Percentiles rank a stretch among this genome's conserved stretches.
Evolutionary conservation across 2,797 vertebrate genomes (phyloP).

Genomic region (Podarcis lilfordi): DNA sequence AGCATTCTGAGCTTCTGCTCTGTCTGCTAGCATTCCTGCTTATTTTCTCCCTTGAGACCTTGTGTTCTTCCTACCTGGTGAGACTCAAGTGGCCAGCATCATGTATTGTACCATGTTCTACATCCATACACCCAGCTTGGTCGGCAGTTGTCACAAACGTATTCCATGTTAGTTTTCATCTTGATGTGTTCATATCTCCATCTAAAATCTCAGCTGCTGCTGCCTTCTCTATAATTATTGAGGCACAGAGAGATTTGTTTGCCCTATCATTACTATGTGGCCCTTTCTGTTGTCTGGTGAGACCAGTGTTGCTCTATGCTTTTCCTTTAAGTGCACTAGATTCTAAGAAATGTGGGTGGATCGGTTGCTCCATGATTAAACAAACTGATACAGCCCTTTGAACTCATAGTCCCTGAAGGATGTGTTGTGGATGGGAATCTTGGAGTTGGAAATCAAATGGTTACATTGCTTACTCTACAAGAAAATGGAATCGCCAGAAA

Average conservation of each 20-base stretch:
- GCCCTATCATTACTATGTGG: background rate
- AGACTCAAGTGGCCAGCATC: background rate
- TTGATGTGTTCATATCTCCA: background rate
- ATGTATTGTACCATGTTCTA: background rate
- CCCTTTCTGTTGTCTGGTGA: background rate
- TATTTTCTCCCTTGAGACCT: background rate
- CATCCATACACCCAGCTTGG: background rate
- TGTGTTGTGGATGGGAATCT: background rate
- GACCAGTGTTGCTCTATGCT: background rate
- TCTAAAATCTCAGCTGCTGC: background rate
- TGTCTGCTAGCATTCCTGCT: background rate
- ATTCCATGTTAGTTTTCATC: background rate
- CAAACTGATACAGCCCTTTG: background rate
- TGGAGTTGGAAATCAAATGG: background rate
- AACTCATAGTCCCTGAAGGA: background rate
- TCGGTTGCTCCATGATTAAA: background rate
- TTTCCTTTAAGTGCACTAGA: conserved; percentile 22
- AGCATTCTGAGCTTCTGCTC: background rate
- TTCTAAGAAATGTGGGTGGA: background rate
- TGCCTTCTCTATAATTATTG: background rate
- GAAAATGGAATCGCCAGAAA: conserved; percentile 38
- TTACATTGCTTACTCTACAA: accelerated
- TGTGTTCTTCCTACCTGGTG: background rate
- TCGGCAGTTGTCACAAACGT: background rate
- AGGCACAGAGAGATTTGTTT: background rate